Base-by-base conservation (phyloP, 2,888 invertebrate species). In the Pyrocoelia pectoralis region DNA sequence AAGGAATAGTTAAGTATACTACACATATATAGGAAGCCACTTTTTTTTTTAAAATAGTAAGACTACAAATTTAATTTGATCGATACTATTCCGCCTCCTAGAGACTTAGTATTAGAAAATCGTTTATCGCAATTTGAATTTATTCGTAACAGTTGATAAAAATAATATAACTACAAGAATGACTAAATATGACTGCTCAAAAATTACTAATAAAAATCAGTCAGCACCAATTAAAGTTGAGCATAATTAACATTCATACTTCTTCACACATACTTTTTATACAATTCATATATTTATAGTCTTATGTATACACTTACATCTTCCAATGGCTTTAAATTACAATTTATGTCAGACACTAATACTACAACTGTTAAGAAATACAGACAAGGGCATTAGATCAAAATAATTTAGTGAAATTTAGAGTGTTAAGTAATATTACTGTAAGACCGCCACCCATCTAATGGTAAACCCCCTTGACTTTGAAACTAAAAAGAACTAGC, bases 261-360 rank as follows among this genome's bases (percentile, higher is more conserved):
- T 70, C 76, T 72, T 65, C 72, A 80, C 80, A 79, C 81, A 80
- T 73, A 75, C 80, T 75, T 78, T 81, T 81, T 80, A 80, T 81
- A 81, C 80, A 81, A 74, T 72, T 74, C 72, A 73, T 77, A 76
- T 74, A 63, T 76, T 74, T 77, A 76, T 79, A 77, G 68, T 72
- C 67, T 71, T 71, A 72, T 69, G 65, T 67, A 72, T 58, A 46
- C 67, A 55, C 24, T 76, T 76, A 79, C 71, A 73, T 81, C 80
- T 81, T 81, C 81, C 81, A 80, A 75, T 74, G 81, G 80, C 81
- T 60, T 17, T n/a, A 17, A 17, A 46, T 1, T 10, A 46, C 10
- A 4, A 46, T 17, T 46, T 17, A 17, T 15, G 8, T 43, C 10
- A 46, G 17, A n/a, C 6, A 17, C 46, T 46, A 46, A 33, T 9